Evolutionary conservation across 2,113 vertebrate genomes (phyloP).

Genomic region (Poeciliopsis retropinna): DNA sequence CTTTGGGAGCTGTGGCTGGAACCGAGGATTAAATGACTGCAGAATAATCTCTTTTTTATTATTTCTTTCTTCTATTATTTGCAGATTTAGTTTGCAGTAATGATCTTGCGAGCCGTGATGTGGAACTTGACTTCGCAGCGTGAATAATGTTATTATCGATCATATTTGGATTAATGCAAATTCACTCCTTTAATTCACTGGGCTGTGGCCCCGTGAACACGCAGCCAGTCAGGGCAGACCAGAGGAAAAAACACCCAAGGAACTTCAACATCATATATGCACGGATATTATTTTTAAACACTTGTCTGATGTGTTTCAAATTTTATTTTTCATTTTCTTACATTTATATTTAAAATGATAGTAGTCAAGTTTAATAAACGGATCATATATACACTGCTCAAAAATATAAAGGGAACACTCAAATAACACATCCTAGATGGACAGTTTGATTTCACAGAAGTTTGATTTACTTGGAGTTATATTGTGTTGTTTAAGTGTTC

Average conservation of each 20-base stretch:
- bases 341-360: too few relatives aligned
- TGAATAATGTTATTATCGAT: conserved; percentile 72
- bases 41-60: conserved; percentile 37
- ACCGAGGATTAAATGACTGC: conserved; percentile 10
- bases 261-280: background rate
- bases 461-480: too few relatives aligned
- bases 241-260: background rate
- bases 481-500: too few relatives aligned
- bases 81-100: conserved; percentile 45
- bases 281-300: too few relatives aligned
- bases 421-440: too few relatives aligned
- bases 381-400: too few relatives aligned
- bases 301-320: too few relatives aligned
- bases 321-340: too few relatives aligned
- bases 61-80: conserved; percentile 26
- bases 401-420: too few relatives aligned
- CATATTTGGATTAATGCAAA: conserved; percentile 66
- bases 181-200: conserved; percentile 53
- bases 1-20: conserved; percentile 1
- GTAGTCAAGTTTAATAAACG: too few relatives aligned
- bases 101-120: conserved; percentile 42
- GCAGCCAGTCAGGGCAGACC: conserved; percentile 32
- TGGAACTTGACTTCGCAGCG: conserved; percentile 54
- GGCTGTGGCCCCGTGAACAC: conserved; percentile 29
- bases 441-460: too few relatives aligned